phyloP scores from a whole-genome alignment of 2,113 vertebrate genomes.

The Peucedramus taeniatus region DNA sequence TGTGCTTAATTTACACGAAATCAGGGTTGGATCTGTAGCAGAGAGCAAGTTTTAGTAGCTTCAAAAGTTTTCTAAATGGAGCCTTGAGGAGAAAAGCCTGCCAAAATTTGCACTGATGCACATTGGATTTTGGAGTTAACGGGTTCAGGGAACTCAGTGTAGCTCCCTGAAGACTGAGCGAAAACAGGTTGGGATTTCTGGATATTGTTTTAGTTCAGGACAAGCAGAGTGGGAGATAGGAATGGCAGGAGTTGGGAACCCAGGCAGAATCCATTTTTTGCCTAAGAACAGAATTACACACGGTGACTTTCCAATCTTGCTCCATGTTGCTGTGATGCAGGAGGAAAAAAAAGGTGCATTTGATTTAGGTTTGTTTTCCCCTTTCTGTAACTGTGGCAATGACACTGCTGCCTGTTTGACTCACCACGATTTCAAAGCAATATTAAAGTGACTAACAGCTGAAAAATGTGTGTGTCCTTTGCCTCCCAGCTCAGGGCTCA shows the following conservation, averaged over 20 bases:
- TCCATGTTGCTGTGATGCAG: background rate
- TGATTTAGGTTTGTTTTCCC: slow-evolving; percentile 42
- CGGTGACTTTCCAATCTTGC: background rate
- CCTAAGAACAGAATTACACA: background rate
- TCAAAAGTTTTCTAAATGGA: background rate
- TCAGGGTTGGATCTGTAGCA: background rate
- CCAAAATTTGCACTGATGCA: background rate
- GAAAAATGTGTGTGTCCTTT: background rate
- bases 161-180: background rate
- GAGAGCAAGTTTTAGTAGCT: background rate
- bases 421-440: slow-evolving; percentile 19
- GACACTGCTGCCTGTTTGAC: slow-evolving; percentile 7
- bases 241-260: background rate
- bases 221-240: background rate
- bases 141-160: background rate
- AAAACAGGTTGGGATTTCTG: background rate
- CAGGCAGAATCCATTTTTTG: background rate
- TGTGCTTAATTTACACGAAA: background rate
- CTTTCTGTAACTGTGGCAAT: slow-evolving; percentile 24
- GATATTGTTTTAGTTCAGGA: background rate
- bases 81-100: background rate
- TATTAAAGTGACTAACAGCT: slow-evolving; percentile 8
- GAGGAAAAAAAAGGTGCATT: background rate
- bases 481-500: background rate
- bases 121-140: rapidly evolving